Evolutionary conservation across 2,888 invertebrate species (phyloP), one percentile per base, ranked within the genome.

Genomic region (Yponomeuta evonymella): DNA sequence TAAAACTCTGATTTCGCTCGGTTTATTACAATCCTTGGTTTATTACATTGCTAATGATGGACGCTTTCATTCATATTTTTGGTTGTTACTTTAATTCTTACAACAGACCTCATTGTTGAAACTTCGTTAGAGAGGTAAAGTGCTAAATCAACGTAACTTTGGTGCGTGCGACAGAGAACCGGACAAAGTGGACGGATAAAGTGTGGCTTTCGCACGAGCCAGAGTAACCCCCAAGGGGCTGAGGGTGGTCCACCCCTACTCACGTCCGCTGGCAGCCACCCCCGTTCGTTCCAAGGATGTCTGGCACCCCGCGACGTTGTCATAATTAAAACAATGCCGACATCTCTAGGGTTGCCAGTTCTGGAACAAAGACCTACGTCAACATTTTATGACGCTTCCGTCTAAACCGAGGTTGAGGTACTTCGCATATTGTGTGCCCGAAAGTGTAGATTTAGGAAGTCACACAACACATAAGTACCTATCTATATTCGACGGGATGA

Each of bases 281-380:
- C 65, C 33, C 33, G 29, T 65, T 65, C 12, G 36, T 12, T 51
- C 48, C 48, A 48, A 68, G 68, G 68, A 68, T 68, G 68, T 68
- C 68, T 68, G 68, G 23, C 67, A 29, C 43, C 65, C 51, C 51
- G 23, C 68, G n/a, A 36, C n/a, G 36, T 36, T 67, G 68, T 48
- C 51, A 68, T 68, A 51, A 68, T 68, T 68, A 68, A 65, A 68
- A 68, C 68, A 68, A 48, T 29, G 48, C 68, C 23, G 48, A 15
- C 67, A n/a, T 23, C 15, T 67, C 11, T n/a, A 68, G 29, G 68
- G 10, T 10, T 36, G 65, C 65, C 12, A 29, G 33, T 65, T 65
- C 30, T 11, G 12, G 11, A 65, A 58, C 51, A 58, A 58, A 58
- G 51, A 58, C 51, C 51, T 58, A 58, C 51, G 51, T 15, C 51